Conservation (phyloP, 2,888 invertebrate species). For the Drosophila nr. perissopoda region DNA sequence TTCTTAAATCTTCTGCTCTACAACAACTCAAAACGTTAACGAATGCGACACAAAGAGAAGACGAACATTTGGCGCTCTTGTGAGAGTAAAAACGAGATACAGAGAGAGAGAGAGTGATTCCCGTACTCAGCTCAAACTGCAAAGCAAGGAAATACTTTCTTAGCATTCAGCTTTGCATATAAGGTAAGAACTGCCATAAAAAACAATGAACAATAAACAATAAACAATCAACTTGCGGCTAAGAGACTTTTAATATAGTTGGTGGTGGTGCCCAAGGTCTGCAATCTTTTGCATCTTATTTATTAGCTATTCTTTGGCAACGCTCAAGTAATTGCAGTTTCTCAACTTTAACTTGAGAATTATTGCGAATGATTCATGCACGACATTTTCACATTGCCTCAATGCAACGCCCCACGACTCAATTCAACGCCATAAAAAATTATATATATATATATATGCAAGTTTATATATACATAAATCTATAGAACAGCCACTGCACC, state of each 20-base stretch:
- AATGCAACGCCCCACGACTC: constrained; percentile 39
- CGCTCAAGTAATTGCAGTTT: constrained; percentile 23
- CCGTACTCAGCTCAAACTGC: not conserved
- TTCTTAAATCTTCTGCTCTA: not conserved
- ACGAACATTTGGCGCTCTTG: not conserved
- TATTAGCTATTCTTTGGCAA: constrained; percentile 30
- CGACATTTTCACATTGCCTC: constrained; percentile 57
- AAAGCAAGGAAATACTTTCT: not conserved
- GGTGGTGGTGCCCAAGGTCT: constrained; percentile 12
- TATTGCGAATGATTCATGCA: constrained; percentile 49
- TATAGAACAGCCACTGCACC: constrained; percentile 45
- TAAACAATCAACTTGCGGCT: not conserved
- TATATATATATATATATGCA: constrained; percentile 13
- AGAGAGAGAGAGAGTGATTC: not conserved
- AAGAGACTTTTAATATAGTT: constrained; percentile 18
- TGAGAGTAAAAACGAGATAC: not conserved
- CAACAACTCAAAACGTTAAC: not conserved
- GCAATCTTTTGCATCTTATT: constrained; percentile 47
- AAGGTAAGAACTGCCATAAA: not conserved
- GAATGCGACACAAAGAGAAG: not conserved
- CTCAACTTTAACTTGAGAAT: constrained; percentile 24
- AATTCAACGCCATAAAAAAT: constrained; percentile 15
- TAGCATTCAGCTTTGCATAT: not conserved
- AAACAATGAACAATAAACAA: not conserved
- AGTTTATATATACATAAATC: constrained; percentile 22